phyloP scores from a whole-genome alignment of 2,888 invertebrate species.

The Drosophila monieri region DNA sequence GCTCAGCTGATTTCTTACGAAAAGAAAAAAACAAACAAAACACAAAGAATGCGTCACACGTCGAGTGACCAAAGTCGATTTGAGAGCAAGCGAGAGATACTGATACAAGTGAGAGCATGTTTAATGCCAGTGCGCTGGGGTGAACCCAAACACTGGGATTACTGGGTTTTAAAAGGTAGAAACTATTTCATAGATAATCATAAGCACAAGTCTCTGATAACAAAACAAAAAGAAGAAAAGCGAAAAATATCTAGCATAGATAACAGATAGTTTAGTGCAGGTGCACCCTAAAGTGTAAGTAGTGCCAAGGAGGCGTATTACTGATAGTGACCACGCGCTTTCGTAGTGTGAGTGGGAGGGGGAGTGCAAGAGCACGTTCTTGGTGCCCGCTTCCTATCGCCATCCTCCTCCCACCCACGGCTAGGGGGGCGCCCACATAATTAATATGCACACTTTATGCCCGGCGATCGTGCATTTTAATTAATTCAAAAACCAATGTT shows the following conservation, averaged over 20 bases:
- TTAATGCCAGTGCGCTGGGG: conserved; percentile 7
- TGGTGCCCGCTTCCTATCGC: conserved; percentile 18
- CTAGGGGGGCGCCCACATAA: conserved; percentile 29
- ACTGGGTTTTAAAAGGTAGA: not conserved
- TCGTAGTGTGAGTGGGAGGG: conserved; percentile 3
- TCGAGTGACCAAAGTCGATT: conserved; percentile 26
- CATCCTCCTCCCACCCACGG: conserved; percentile 13
- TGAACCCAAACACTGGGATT: conserved; percentile 8
- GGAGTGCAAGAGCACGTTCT: conserved; percentile 14
- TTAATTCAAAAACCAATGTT: conserved; percentile 28
- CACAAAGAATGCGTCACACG: conserved; percentile 33
- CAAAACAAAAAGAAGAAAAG: not conserved
- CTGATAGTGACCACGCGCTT: conserved; percentile 6
- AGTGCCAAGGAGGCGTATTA: conserved; percentile 1
- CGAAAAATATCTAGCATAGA: not conserved
- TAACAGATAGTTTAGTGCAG: not conserved
- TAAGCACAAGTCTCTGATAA: not conserved
- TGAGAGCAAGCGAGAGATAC: conserved; percentile 3
- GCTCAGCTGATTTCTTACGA: conserved; percentile 35
- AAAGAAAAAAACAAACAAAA: conserved; percentile 8
- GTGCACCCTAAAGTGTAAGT: conserved; percentile 1
- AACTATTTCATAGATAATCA: not conserved
- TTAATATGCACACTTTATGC: conserved; percentile 59
- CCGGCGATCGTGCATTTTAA: conserved; percentile 30
- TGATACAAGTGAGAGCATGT: conserved; percentile 4